phyloP scores from a whole-genome alignment of 2,888 invertebrate species.

The Diaprepes abbreviatus region DNA sequence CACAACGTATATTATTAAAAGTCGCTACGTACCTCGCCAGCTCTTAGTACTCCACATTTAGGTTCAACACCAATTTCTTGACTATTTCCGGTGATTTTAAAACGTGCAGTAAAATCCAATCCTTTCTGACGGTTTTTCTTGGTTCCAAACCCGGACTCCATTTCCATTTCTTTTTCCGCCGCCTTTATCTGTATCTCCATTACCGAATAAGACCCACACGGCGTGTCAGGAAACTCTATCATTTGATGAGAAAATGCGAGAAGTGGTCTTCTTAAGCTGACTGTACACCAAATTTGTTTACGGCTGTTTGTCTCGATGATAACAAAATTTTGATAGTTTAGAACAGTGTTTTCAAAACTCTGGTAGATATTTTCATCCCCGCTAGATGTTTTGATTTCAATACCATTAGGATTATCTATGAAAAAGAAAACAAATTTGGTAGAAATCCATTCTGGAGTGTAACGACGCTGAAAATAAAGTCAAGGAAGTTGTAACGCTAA shows the following conservation, averaged over 20 bases:
- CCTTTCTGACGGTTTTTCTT: constrained; percentile 27
- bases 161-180: constrained; percentile 31
- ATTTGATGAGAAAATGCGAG: constrained; percentile 53
- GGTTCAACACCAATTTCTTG: constrained; percentile 53
- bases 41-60: constrained; percentile 52
- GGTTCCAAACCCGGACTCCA: not conserved
- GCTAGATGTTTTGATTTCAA: no score
- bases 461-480: no score
- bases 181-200: constrained; percentile 49
- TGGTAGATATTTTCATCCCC: no score
- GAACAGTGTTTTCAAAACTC: constrained; percentile 9
- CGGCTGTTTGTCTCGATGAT: constrained; percentile 41
- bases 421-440: no score
- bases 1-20: no score
- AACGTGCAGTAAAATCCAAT: constrained; percentile 50
- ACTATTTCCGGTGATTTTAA: constrained; percentile 50
- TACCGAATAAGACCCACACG: constrained; percentile 53
- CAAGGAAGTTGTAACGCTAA: no score
- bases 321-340: constrained; percentile 36
- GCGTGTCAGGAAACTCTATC: constrained; percentile 54
- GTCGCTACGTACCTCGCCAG: constrained; percentile 50
- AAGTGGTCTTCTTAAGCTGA: constrained; percentile 48
- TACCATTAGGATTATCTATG: no score
- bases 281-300: constrained; percentile 47
- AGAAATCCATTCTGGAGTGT: no score